These are phyloP conservation scores for Neolamprologus sp. DNA, from an alignment of 2,113 vertebrate genomes.

Conservation along the genomic window DNA sequence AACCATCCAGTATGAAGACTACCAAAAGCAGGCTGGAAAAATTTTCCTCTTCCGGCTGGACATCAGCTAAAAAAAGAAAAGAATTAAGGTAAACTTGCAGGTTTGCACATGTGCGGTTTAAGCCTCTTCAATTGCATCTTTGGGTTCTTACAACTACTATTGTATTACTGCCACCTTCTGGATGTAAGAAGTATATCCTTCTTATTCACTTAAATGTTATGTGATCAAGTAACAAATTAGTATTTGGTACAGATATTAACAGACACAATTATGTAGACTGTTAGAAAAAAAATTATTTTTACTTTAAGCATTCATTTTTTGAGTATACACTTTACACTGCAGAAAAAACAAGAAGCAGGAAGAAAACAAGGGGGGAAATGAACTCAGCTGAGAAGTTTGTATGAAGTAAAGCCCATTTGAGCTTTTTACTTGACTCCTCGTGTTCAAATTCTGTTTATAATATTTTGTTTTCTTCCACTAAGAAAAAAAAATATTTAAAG, in stretches of 20 bases:
- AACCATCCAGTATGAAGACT: neutral
- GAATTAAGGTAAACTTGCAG: neutral
- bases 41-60: neutral
- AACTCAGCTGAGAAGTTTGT: neutral
- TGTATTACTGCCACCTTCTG: neutral
- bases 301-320: neutral
- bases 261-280: neutral
- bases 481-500: fast-evolving
- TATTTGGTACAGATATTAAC: neutral
- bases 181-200: neutral
- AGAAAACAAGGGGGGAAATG: neutral
- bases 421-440: neutral
- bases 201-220: neutral
- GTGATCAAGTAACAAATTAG: neutral
- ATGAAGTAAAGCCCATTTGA: neutral
- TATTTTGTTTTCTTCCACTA: neutral
- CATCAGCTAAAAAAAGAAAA: neutral
- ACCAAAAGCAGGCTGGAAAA: neutral
- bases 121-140: fast-evolving
- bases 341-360: fast-evolving
- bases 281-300: neutral
- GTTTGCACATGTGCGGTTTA: neutral
- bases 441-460: neutral
- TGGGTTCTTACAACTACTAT: neutral
- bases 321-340: neutral